Percentiles rank a stretch among this genome's conserved stretches.
phyloP scores from a whole-genome alignment of 2,113 vertebrate genomes.

The Lampris incognitus region DNA sequence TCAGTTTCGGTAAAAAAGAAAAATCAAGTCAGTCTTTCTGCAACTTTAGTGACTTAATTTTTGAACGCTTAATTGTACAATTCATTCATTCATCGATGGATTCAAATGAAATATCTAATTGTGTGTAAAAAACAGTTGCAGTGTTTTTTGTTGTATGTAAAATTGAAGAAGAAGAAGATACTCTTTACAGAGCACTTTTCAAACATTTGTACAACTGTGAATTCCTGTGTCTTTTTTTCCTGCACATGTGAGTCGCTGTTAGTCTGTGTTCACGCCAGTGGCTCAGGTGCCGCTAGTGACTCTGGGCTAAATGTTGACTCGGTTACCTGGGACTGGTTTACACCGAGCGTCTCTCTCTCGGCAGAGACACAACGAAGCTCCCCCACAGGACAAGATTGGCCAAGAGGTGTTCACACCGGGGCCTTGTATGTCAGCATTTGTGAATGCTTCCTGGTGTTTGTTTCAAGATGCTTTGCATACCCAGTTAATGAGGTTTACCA shows the following conservation, averaged over 20 bases:
- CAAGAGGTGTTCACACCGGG: constrained; percentile 45
- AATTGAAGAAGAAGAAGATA: too few relatives aligned
- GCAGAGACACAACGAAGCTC: constrained; percentile 37
- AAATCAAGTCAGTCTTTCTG: too few relatives aligned
- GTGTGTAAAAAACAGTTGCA: neutral
- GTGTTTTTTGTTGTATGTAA: constrained; percentile 19
- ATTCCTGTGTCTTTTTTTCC: too few relatives aligned
- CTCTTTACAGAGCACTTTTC: too few relatives aligned
- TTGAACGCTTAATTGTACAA: neutral
- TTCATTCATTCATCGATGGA: neutral
- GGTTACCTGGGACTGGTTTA: constrained; percentile 50
- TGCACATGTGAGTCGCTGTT: neutral
- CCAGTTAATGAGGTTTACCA: constrained; percentile 12
- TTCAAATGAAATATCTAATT: constrained; percentile 12
- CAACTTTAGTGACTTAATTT: too few relatives aligned
- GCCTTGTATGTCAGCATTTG: constrained; percentile 44
- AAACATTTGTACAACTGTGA: too few relatives aligned
- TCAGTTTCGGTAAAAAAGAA: too few relatives aligned
- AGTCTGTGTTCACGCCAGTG: neutral
- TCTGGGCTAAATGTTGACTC: constrained; percentile 19
- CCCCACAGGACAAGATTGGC: constrained; percentile 36
- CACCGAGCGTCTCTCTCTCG: constrained; percentile 57
- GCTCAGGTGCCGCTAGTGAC: constrained; percentile 28
- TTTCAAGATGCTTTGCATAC: constrained; percentile 14
- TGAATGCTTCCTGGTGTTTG: constrained; percentile 48